Percentiles rank a stretch among this genome's conserved stretches.
Evolutionary conservation across 1,140 invertebrate genomes (phyloP).

Genomic region (Tetragonula clypearis): DNA sequence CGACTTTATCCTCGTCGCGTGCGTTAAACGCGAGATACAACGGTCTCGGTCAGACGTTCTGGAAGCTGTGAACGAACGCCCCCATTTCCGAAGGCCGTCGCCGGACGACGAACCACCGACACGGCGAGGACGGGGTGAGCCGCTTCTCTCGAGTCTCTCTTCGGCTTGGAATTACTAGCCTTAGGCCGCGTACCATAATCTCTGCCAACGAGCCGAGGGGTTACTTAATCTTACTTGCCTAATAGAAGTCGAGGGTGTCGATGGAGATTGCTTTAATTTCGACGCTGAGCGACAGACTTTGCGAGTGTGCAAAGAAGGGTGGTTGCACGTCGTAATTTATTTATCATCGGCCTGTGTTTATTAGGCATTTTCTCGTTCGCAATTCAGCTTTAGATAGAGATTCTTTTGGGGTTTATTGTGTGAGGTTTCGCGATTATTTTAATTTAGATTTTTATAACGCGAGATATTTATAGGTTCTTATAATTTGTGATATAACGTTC

Average conservation of each 20-base stretch:
- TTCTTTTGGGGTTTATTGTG: too few relatives aligned
- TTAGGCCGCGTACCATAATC: slow-evolving; percentile 60
- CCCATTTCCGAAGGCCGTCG: slow-evolving; percentile 77
- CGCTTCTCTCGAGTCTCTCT: slow-evolving; percentile 59
- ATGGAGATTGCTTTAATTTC: neutral
- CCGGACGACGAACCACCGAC: slow-evolving; percentile 79
- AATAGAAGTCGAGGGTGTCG: neutral
- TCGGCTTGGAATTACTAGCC: slow-evolving; percentile 46
- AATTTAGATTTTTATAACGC: too few relatives aligned
- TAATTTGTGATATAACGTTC: too few relatives aligned
- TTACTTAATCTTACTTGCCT: slow-evolving; percentile 9
- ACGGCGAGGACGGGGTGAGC: slow-evolving; percentile 78
- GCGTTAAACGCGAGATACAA: neutral
- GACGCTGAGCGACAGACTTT: neutral
- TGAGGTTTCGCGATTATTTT: too few relatives aligned
- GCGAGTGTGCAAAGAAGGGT: neutral
- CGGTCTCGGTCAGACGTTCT: slow-evolving; percentile 38
- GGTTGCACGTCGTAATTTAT: neutral
- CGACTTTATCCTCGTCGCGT: neutral
- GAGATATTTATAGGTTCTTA: too few relatives aligned
- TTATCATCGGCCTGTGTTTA: neutral
- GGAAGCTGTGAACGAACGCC: slow-evolving; percentile 63
- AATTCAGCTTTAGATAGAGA: too few relatives aligned
- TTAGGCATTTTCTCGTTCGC: too few relatives aligned
- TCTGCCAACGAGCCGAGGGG: neutral